phyloP scores from a whole-genome alignment of 1,140 invertebrate species.

The Leptinotarsa defecta region DNA sequence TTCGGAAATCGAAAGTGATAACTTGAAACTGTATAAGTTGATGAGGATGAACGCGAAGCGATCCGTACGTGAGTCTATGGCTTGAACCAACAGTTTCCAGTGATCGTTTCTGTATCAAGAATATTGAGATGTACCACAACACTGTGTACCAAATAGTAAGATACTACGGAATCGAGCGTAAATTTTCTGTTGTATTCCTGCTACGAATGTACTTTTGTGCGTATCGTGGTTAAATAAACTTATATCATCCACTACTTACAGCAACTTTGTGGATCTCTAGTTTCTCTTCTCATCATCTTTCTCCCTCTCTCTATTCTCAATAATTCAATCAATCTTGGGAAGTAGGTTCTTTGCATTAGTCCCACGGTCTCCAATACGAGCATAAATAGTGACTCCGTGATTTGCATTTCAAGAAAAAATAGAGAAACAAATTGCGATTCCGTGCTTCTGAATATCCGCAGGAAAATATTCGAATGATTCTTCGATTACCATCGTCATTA shows the following conservation, averaged over 20 bases:
- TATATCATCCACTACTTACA: no score
- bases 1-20: not conserved
- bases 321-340: not conserved
- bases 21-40: not conserved
- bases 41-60: not conserved
- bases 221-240: no score
- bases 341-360: conserved; percentile 18
- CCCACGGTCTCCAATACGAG: conserved; percentile 20
- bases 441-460: conserved; percentile 21
- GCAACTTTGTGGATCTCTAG: no score
- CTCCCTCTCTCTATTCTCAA: conserved; percentile 1
- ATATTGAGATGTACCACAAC: no score
- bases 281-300: not conserved
- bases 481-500: conserved; percentile 30
- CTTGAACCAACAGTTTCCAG: no score
- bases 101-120: no score
- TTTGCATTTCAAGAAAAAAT: conserved; percentile 25
- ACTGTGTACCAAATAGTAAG: no score
- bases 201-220: no score
- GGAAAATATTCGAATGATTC: conserved; percentile 21
- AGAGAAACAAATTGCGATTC: conserved; percentile 28
- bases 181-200: no score
- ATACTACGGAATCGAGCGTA: no score
- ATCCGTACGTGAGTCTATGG: not conserved
- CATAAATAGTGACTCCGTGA: conserved; percentile 29